These are phyloP conservation scores for Sphinx pinastri DNA, from an alignment of 2,888 invertebrate species.

Conservation along the genomic window DNA sequence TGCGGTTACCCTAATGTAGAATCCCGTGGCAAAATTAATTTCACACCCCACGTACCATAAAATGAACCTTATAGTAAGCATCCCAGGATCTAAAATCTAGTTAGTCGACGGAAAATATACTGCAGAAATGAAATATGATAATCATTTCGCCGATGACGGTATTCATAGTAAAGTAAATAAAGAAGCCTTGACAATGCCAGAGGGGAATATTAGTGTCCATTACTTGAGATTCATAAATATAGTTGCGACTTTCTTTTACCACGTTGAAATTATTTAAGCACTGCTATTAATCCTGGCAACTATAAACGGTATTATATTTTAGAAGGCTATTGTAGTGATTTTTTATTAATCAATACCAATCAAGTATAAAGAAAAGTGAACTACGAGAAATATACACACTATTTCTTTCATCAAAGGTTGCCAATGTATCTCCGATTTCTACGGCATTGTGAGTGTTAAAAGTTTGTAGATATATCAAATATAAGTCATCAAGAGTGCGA, in stretches of 20 bases:
- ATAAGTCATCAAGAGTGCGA: too few species aligned
- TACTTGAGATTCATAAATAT: slow-evolving; percentile 50
- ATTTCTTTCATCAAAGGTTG: too few species aligned
- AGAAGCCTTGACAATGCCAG: slow-evolving; percentile 65
- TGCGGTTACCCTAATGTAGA: slow-evolving; percentile 60
- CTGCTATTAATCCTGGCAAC: too few species aligned
- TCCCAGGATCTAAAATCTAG: slow-evolving; percentile 32
- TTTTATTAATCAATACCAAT: too few species aligned
- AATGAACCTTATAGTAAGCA: slow-evolving; percentile 25
- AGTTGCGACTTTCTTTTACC: background rate
- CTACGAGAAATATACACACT: too few species aligned
- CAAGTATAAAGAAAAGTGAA: too few species aligned
- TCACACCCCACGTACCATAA: slow-evolving; percentile 30
- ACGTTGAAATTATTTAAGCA: background rate
- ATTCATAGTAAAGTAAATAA: slow-evolving; percentile 73
- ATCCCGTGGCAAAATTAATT: slow-evolving; percentile 40
- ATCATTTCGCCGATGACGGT: slow-evolving; percentile 75
- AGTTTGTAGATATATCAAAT: too few species aligned
- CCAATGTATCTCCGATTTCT: too few species aligned
- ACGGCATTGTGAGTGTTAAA: too few species aligned
- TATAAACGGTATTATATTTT: background rate
- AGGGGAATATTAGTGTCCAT: slow-evolving; percentile 65
- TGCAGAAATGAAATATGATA: slow-evolving; percentile 75
- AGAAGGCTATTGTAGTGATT: background rate
- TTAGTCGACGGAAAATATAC: background rate